Percentiles rank a stretch among this genome's conserved stretches.
Evolutionary conservation across 2,888 invertebrate species (phyloP).

Genomic region (Ochropleura leucogaster): DNA sequence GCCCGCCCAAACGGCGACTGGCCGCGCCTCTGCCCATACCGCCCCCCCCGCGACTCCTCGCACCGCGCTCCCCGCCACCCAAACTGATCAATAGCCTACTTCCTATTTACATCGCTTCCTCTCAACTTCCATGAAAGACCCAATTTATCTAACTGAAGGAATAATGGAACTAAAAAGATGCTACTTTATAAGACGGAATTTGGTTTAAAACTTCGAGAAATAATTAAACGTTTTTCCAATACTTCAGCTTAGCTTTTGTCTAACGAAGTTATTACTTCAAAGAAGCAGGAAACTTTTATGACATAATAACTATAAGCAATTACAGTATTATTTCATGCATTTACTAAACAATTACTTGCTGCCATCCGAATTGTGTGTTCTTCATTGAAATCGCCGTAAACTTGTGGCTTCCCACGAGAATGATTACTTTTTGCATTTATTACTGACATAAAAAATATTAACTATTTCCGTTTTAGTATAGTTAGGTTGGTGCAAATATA

Average conservation of each 20-base stretch:
- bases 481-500: slow-evolving; percentile 61
- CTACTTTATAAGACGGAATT: slow-evolving; percentile 6
- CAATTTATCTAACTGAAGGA: slow-evolving; percentile 49
- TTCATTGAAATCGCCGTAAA: slow-evolving; percentile 52
- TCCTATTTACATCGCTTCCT: slow-evolving; percentile 78
- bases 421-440: slow-evolving; percentile 71
- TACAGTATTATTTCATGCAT: slow-evolving; percentile 57
- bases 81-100: slow-evolving; percentile 82
- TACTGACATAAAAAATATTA: slow-evolving; percentile 66
- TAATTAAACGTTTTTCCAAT: slow-evolving; percentile 27
- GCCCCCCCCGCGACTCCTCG: slow-evolving; percentile 51
- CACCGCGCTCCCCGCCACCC: slow-evolving; percentile 68
- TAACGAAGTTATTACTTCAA: slow-evolving; percentile 22
- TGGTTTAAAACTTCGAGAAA: slow-evolving; percentile 31
- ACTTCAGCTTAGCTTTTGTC: slow-evolving; percentile 8
- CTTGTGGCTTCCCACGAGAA: slow-evolving; percentile 71
- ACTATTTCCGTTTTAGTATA: slow-evolving; percentile 72
- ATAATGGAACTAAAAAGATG: slow-evolving; percentile 42
- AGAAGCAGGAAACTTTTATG: slow-evolving; percentile 24
- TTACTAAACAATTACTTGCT: slow-evolving; percentile 43
- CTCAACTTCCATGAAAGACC: slow-evolving; percentile 64
- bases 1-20: slow-evolving; percentile 84
- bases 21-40: slow-evolving; percentile 75
- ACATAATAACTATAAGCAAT: slow-evolving; percentile 38
- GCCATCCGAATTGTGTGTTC: slow-evolving; percentile 53